phyloP scores from a whole-genome alignment of 1,140 invertebrate species.

The Drosophila carrolli region DNA sequence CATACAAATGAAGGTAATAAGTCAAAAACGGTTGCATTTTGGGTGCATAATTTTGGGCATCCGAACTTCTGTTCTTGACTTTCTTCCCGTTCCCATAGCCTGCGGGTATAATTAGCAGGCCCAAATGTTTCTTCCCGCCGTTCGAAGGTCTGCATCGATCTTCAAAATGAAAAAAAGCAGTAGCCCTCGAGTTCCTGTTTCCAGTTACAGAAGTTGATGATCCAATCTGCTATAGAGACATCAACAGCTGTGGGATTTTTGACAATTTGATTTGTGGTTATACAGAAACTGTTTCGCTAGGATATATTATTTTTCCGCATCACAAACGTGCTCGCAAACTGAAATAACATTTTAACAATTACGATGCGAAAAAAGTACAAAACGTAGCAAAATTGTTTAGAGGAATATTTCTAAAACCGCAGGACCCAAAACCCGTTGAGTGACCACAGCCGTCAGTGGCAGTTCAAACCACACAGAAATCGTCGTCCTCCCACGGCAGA shows the following conservation, averaged over 20 bases:
- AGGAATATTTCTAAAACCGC: slow-evolving; percentile 49
- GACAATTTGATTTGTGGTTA: slow-evolving; percentile 77
- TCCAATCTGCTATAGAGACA: slow-evolving; percentile 59
- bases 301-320: slow-evolving; percentile 17
- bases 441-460: slow-evolving; percentile 61
- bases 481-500: slow-evolving; percentile 26
- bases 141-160: slow-evolving; percentile 39
- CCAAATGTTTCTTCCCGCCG: slow-evolving; percentile 57
- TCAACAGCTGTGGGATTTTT: slow-evolving; percentile 71
- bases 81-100: slow-evolving; percentile 36
- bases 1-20: slow-evolving; percentile 72
- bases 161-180: slow-evolving; percentile 26
- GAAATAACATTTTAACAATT: slow-evolving; percentile 51
- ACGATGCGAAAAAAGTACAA: slow-evolving; percentile 15
- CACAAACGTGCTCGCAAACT: slow-evolving; percentile 18
- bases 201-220: slow-evolving; percentile 44
- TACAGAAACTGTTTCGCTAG: not conserved
- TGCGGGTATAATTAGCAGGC: slow-evolving; percentile 72
- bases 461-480: slow-evolving; percentile 61
- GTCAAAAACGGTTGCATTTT: slow-evolving; percentile 74
- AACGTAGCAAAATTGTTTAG: slow-evolving; percentile 51
- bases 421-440: slow-evolving; percentile 23
- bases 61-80: slow-evolving; percentile 28
- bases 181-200: slow-evolving; percentile 59
- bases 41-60: slow-evolving; percentile 66